These are phyloP conservation scores for Brachionus angularis DNA, from an alignment of 1,140 invertebrate species.

Conservation along the genomic window DNA sequence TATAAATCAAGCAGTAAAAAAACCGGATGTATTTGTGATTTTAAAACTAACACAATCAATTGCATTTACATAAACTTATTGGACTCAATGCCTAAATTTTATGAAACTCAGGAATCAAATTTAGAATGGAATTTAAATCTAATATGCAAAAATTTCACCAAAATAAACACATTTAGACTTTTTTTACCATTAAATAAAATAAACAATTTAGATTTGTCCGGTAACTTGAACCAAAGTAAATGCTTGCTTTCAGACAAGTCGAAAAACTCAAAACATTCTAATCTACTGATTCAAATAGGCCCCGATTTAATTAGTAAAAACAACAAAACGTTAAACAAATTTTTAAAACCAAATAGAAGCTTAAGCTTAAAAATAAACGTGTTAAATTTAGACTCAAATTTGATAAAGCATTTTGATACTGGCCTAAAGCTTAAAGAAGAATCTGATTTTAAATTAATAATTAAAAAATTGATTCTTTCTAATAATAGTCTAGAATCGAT, in stretches of 20 bases:
- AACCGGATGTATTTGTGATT: constrained; percentile 24
- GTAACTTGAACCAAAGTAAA: background rate
- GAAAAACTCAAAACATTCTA: background rate
- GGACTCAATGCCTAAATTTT: constrained; percentile 5
- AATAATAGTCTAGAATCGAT: background rate
- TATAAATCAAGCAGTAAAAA: constrained; percentile 5
- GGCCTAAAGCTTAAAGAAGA: too few relatives aligned
- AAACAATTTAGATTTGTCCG: constrained; percentile 3
- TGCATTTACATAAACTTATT: background rate
- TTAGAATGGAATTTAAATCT: constrained; percentile 19
- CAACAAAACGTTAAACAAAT: too few relatives aligned
- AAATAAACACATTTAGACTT: background rate
- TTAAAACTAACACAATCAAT: constrained; percentile 12
- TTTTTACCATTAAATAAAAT: constrained; percentile 9
- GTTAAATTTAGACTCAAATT: too few relatives aligned
- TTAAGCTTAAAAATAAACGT: too few relatives aligned
- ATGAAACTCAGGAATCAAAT: background rate
- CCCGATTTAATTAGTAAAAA: too few relatives aligned
- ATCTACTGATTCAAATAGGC: background rate
- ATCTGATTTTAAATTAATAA: background rate
- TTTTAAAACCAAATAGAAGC: too few relatives aligned
- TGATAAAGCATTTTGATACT: too few relatives aligned
- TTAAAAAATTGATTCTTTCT: background rate
- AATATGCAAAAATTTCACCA: constrained; percentile 9
- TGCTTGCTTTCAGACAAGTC: background rate